Percentiles rank a stretch among this genome's conserved stretches.
Conservation (phyloP, 2,888 invertebrate species). For the Flexamia atlantica region DNA sequence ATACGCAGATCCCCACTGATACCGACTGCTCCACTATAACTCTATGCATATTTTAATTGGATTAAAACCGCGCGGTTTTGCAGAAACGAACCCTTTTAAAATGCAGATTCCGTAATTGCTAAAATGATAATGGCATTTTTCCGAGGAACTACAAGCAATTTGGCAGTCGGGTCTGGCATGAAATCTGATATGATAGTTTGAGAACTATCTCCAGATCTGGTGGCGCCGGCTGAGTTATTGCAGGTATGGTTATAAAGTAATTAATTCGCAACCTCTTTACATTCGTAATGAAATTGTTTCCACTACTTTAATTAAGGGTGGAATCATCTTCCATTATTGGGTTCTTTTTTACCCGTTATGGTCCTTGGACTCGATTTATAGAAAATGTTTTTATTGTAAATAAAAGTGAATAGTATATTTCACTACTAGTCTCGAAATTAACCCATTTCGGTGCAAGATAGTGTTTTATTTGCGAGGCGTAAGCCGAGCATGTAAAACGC, state of each 20-base stretch:
- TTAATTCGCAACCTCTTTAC: constrained; percentile 31
- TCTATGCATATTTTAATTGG: constrained; percentile 37
- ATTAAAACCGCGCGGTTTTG: constrained; percentile 17
- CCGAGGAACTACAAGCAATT: constrained; percentile 4
- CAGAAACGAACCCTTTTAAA: constrained; percentile 28
- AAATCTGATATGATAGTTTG: constrained; percentile 40
- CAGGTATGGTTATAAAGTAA: constrained; percentile 33
- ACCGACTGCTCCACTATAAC: neutral
- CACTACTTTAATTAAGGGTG: constrained; percentile 19
- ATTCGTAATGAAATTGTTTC: constrained; percentile 25
- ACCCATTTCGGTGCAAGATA: too few relatives aligned
- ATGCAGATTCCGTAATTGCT: constrained; percentile 17
- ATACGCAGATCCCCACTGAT: neutral
- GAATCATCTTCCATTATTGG: neutral
- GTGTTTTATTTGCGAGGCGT: too few relatives aligned
- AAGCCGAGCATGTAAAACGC: too few relatives aligned
- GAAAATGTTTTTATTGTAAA: too few relatives aligned
- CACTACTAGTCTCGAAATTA: too few relatives aligned
- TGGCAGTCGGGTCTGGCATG: constrained; percentile 24
- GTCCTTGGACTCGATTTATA: too few relatives aligned
- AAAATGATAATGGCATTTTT: constrained; percentile 32
- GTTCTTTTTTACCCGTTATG: too few relatives aligned
- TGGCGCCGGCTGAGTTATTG: constrained; percentile 6
- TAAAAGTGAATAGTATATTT: too few relatives aligned
- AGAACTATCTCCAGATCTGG: neutral